Evolutionary conservation across 2,888 invertebrate genomes (phyloP), one percentile per base, ranked within the genome.

Genomic region (Tethea ocularis): DNA sequence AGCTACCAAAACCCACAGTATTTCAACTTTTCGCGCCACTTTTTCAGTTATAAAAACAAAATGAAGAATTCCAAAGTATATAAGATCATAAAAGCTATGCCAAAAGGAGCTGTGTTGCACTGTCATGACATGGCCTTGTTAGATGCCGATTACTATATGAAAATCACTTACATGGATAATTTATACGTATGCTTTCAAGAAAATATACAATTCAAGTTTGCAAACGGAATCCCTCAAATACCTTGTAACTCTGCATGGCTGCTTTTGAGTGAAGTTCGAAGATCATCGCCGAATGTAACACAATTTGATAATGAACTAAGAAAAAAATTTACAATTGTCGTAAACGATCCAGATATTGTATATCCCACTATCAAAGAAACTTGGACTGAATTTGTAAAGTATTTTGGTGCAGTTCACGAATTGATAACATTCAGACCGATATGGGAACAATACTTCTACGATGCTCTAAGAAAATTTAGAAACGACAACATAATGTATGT

Each of bases 101-200:
- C 97, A 0, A 97, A 97, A 86, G 97, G 96, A 4, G 95, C 94
- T 0, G 94, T 95, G 0, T 82, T 97, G 15, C 97, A 97, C 78
- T 91, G 95, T 0, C 97, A 97, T 75, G 94, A 96, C 66, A 94
- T 95, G 61, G 95, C 95, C 0, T 84, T 95, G 0, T 91, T 94
- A 22, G 95, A 95, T 7, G 88, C 94, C 0, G 94, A 95, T 63
- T 96, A 94, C 66, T 70, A 96, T 0, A 77, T 96, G 46, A 93
- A 95, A 51, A 73, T 96, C 29, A 96, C 96, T 0, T 95, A 95
- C 67, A 89, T 91, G 62, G 93, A 94, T 0, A 74, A 95, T 75
- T 82, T 96, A 0, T 95, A 95, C 69, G 89, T 93, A 1, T 95
- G 95, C 52, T 81, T 83, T 46, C 76, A 72, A 5, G 65, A 75